Evolutionary conservation across 2,797 vertebrate genomes (phyloP), one percentile per base, ranked within the genome.

Genomic region (Pangasius krempfi): DNA sequence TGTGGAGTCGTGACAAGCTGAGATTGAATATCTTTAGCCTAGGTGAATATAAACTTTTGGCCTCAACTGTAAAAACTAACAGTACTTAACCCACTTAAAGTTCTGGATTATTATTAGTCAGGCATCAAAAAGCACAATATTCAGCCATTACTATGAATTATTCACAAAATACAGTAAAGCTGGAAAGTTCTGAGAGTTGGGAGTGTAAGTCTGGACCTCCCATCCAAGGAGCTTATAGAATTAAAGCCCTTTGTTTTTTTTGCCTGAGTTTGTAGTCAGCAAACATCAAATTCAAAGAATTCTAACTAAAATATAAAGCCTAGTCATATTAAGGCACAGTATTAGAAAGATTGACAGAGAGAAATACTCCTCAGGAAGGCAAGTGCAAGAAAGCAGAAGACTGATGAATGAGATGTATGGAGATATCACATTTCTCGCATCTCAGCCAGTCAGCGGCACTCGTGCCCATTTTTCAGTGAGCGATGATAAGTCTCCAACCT

Each of bases 381-480:
- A 56, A 50, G 50, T 25, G 40, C 44, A 66, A 72, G 62, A 33
- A 8, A 16, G 73, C 40, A 84, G 58, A 73, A 88, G 72, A 66
- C 76, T 89, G 89, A 89, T 75, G 79, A 89, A 90, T 87, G 88
- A 87, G 66, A 86, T 20, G 64, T 56, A 68, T 73, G 83, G 18
- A 58, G 25, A 89, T 84, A 90, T 91, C 86, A 68, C n/a, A 52
- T 92, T 91, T 90, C 91, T 13, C 20, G 13, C 54, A 10, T 90
- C 56, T 62, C 87, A 75, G 84, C 84, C 88, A 86, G 52, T 56
- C 56, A 82, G 86, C 82, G 60, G 70, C 81, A 84, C 78, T 75
- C 64, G 13, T 89, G 89, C 85, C 86, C 84, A 89, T 91, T 91
- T 89, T 90, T 90, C 89, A 89, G 86, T 62, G 6, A 78, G 56